Conservation (phyloP, 2,888 invertebrate species). For the Mesoligia furuncula region DNA sequence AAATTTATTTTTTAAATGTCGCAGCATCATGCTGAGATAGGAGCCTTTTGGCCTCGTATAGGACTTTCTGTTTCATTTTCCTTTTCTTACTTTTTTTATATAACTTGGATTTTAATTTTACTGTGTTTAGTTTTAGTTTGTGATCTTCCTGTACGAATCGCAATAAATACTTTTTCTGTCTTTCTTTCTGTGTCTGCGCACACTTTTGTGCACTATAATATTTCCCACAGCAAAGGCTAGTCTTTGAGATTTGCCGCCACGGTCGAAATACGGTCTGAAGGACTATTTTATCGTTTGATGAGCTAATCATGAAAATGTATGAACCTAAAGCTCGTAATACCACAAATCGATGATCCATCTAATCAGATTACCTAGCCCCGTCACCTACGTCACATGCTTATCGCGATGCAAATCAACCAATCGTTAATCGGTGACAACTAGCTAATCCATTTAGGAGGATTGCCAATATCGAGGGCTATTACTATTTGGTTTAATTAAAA, state of each 20-base stretch:
- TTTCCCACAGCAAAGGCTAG: not conserved
- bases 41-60: too few species aligned
- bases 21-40: too few species aligned
- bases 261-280: too few species aligned
- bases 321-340: not conserved
- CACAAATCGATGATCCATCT: conserved; percentile 2
- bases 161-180: too few species aligned
- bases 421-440: conserved; percentile 38
- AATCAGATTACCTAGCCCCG: conserved; percentile 25
- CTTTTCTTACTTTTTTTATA: too few species aligned
- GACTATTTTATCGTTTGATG: too few species aligned
- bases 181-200: not conserved
- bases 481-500: conserved; percentile 59
- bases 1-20: too few species aligned
- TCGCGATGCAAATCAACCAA: conserved; percentile 56
- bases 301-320: not conserved
- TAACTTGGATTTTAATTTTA: too few species aligned
- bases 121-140: too few species aligned
- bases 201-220: not conserved
- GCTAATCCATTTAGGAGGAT: conserved; percentile 58
- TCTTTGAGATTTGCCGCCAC: not conserved
- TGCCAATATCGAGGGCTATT: conserved; percentile 53
- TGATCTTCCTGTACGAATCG: too few species aligned
- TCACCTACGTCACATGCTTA: conserved; percentile 38
- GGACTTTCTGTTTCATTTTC: too few species aligned